A percentile compares a stretch with the other conserved stretches of the same genome.
phyloP scores from a whole-genome alignment of 2,113 vertebrate species.

The Heteronetta atricapilla region DNA sequence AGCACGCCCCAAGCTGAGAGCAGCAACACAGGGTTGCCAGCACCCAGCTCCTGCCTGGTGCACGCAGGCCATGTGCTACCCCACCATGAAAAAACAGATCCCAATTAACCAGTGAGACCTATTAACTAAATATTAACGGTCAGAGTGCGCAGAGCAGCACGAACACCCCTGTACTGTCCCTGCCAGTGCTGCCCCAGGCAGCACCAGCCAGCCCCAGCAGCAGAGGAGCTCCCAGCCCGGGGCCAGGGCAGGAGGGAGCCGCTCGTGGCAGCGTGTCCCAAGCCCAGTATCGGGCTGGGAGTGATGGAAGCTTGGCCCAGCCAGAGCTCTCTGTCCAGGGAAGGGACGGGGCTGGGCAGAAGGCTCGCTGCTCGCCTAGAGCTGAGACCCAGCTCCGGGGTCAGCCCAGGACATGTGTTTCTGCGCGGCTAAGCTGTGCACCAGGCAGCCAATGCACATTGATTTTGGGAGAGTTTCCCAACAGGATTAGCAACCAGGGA shows the following conservation, averaged over 20 bases:
- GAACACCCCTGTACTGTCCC: not conserved
- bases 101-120: not conserved
- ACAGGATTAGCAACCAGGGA: constrained; percentile 28
- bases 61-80: not conserved
- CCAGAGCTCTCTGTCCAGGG: not conserved
- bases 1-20: not conserved
- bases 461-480: constrained; percentile 37
- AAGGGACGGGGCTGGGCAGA: not conserved
- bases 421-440: not conserved
- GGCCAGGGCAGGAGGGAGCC: not conserved
- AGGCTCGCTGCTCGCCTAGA: not conserved
- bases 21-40: not conserved
- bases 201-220: not conserved
- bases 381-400: not conserved
- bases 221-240: not conserved
- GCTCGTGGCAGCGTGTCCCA: not conserved
- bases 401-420: not conserved
- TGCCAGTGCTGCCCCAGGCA: not conserved
- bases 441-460: not conserved
- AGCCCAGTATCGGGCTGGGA: not conserved
- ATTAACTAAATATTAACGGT: not conserved
- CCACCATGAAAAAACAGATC: not conserved
- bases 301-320: not conserved
- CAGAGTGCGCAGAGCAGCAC: not conserved
- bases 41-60: not conserved